Evolutionary conservation across 2,888 invertebrate species (phyloP), one percentile per base, ranked within the genome.

Genomic region (Epinotia ramella): DNA sequence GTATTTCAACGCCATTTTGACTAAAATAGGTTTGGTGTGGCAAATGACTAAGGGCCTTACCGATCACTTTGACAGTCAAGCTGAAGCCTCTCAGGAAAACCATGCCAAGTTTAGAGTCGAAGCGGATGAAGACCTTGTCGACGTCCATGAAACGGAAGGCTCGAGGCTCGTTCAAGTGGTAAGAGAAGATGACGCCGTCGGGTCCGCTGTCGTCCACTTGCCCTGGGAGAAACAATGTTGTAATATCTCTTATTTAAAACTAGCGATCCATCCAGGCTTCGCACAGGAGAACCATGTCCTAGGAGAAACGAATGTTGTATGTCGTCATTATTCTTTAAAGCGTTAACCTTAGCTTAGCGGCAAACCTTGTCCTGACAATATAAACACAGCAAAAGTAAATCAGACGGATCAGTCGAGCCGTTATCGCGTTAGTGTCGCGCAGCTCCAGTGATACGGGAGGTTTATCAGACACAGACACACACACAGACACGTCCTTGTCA

Each of bases 181-280:
- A 89, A 0, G 94, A 86, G 82, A 94, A 91, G 0, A 94, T 72
- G 0, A 94, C 77, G 0, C 94, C 93, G 0, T 91, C 88, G 0
- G 79, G 77, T 0, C 90, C 77, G 44, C 57, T 49, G 20, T 63
- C 75, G 20, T 76, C 75, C 0, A 59, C 6, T 62, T 76, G 75
- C n/a, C 75, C 75, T 76, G 33, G 7, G 5, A 12, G 12, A 9
- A 20, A 12, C 12, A 20, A 7, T 44, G 2, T 53, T 53, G 1
- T n/a, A 53, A 40, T 0, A 4, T 53, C 2, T 53, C 2, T 16
- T 53, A 40, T 53, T n/a, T 7, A n/a, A 53, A 53, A n/a, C 53
- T 6, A 16, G 16, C 49, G 5, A 49, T 49, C 5, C 12, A 49
- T 49, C 13, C 49, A 49, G 53, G 9, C 9, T 40, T 40, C 40